Evolutionary conservation across 1,140 invertebrate species (phyloP).

Genomic region (Spodoptera litura): DNA sequence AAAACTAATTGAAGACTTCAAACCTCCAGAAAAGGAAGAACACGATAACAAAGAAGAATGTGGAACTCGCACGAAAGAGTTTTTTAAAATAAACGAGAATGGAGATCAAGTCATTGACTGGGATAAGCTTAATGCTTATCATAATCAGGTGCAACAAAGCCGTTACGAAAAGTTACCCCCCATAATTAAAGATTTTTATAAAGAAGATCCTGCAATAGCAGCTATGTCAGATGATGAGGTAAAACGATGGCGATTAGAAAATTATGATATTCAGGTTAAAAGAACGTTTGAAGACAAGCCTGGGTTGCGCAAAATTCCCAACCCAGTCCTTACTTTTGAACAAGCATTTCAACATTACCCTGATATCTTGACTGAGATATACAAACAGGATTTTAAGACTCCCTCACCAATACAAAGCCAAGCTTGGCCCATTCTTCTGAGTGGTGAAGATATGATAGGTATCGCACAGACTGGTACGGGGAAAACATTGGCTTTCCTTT

Average conservation of each 20-base stretch:
- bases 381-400: constrained; percentile 92
- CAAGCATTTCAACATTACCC: constrained; percentile 94
- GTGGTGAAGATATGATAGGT: constrained; percentile 95
- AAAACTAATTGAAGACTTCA: constrained; percentile 80
- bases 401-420: constrained; percentile 97
- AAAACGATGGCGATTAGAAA: constrained; percentile 86
- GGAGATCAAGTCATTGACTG: constrained; percentile 77
- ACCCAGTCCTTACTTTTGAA: constrained; percentile 94
- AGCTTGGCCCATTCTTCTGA: constrained; percentile 95
- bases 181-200: constrained; percentile 94
- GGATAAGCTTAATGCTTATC: constrained; percentile 72
- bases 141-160: constrained; percentile 86
- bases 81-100: constrained; percentile 66
- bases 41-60: constrained; percentile 44
- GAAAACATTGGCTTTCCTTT: constrained; percentile 95
- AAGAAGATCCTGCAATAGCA: constrained; percentile 90
- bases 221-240: constrained; percentile 89
- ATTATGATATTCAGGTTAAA: constrained; percentile 91
- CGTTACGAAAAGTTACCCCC: constrained; percentile 89
- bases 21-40: constrained; percentile 50
- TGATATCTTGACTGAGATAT: constrained; percentile 93
- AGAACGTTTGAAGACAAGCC: constrained; percentile 84
- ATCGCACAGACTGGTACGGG: constrained; percentile 98
- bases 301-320: constrained; percentile 88
- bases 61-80: constrained; percentile 73